Conservation (phyloP, 2,113 vertebrate species). For the Sander lucioperca region DNA sequence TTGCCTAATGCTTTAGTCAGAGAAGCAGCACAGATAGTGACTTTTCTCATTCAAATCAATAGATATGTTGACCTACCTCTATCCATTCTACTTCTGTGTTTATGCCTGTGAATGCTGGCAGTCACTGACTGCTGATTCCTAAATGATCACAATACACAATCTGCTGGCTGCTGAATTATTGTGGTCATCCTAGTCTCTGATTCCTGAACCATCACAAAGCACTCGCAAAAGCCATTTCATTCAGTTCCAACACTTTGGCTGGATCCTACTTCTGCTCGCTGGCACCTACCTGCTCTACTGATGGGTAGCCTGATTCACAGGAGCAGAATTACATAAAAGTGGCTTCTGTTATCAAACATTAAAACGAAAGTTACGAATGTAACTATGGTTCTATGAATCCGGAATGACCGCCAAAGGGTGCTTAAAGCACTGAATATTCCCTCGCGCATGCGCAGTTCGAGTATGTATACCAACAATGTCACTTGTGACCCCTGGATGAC, state of each 20-base stretch:
- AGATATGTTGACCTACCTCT: conserved; percentile 12
- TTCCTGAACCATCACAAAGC: conserved; percentile 48
- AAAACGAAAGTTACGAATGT: not conserved
- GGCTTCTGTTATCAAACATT: conserved; percentile 21
- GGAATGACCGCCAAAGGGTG: too few species aligned
- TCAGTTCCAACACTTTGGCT: conserved; percentile 37
- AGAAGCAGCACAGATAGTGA: conserved; percentile 22
- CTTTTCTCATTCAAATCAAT: conserved; percentile 41
- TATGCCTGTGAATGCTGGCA: conserved; percentile 16
- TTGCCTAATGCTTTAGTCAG: conserved; percentile 16
- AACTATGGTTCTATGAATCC: too few species aligned
- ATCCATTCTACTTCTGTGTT: conserved; percentile 14
- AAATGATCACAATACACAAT: conserved; percentile 52
- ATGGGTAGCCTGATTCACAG: conserved; percentile 27
- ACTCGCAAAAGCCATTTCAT: conserved; percentile 40
- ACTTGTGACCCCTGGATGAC: too few species aligned
- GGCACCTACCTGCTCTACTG: conserved; percentile 41
- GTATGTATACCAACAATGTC: too few species aligned
- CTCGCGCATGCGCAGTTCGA: too few species aligned
- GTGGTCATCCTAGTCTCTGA: conserved; percentile 34
- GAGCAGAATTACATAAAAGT: conserved; percentile 26
- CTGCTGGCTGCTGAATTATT: conserved; percentile 39
- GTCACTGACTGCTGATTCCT: conserved; percentile 44
- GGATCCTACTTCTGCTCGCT: conserved; percentile 32
- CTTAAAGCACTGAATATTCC: too few species aligned